Evolutionary conservation across 2,113 vertebrate genomes (phyloP).

Genomic region (Myiozetetes cayanensis): DNA sequence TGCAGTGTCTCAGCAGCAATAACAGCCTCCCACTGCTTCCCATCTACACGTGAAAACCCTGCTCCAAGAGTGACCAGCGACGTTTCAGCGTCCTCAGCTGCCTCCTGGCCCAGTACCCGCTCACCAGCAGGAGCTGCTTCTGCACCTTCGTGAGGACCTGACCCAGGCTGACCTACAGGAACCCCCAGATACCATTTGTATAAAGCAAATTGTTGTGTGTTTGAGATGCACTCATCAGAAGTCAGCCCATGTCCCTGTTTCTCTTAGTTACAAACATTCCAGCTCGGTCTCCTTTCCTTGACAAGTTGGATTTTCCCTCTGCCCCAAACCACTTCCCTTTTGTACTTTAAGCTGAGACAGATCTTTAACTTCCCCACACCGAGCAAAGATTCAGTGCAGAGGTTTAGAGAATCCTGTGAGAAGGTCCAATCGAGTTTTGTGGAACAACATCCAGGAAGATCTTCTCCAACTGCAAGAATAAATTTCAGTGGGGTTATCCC

Average conservation of each 20-base stretch:
- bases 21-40: not conserved
- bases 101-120: not conserved
- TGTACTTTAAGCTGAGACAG: not conserved
- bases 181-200: fast-evolving
- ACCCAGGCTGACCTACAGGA: not conserved
- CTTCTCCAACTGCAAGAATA: not conserved
- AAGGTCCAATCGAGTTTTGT: not conserved
- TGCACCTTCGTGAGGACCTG: not conserved
- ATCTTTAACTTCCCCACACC: not conserved
- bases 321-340: not conserved
- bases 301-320: not conserved
- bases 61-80: not conserved
- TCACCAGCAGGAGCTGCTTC: not conserved
- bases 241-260: fast-evolving
- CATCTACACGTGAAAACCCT: not conserved
- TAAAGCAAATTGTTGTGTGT: not conserved
- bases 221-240: not conserved
- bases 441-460: not conserved
- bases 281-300: not conserved
- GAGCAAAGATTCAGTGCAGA: not conserved
- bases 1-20: not conserved
- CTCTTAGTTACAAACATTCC: not conserved
- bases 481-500: not conserved
- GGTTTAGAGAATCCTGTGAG: not conserved
- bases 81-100: too few relatives aligned